Percentiles rank a stretch among this genome's conserved stretches.
Evolutionary conservation across 2,797 vertebrate genomes (phyloP).

Genomic region (Jordanella pulchra): DNA sequence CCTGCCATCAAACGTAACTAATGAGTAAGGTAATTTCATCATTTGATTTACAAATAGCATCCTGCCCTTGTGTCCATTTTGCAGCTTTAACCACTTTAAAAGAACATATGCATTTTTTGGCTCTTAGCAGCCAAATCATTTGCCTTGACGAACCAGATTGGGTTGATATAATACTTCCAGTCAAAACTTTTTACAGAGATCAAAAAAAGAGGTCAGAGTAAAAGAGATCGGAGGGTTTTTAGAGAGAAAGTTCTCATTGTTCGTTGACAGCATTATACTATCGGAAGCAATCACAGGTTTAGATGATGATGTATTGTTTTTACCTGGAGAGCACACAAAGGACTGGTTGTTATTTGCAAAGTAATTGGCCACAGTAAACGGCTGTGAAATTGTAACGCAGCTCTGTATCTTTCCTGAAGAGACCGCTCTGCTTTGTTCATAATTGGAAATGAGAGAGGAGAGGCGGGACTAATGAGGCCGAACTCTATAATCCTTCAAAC

Average conservation of each 20-base stretch:
- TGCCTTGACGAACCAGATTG: no score
- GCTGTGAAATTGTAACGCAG: not conserved
- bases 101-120: no score
- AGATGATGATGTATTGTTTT: not conserved
- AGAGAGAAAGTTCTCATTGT: no score
- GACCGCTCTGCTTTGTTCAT: not conserved
- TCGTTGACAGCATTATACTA: no score
- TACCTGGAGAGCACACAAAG: not conserved
- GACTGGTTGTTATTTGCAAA: not conserved
- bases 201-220: not conserved
- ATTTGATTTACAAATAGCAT: no score
- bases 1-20: no score
- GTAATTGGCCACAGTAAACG: not conserved
- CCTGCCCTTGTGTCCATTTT: no score
- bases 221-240: not conserved
- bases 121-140: no score
- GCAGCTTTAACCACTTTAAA: no score
- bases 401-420: not conserved
- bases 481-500: not conserved
- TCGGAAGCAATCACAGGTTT: not conserved
- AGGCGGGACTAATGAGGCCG: not conserved
- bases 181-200: not conserved
- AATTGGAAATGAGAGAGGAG: slow-evolving; percentile 4
- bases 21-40: no score
- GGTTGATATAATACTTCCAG: no score